Evolutionary conservation across 2,888 invertebrate species (phyloP), one percentile per base, ranked within the genome.

Genomic region (Cryptocheilus praepositus): DNA sequence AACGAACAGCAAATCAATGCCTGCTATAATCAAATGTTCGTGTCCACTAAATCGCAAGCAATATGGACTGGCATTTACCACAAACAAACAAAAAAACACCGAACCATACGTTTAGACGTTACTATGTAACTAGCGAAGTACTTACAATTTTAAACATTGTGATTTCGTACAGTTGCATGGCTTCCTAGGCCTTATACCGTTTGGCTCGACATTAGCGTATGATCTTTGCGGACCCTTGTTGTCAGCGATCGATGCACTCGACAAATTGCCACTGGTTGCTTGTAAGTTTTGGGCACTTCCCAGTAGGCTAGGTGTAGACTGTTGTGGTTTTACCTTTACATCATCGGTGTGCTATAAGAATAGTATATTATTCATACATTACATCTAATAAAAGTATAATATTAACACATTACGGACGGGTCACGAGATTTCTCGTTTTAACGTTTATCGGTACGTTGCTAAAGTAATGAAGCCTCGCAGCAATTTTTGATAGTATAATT

Each of bases 111-210:
- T n/a, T n/a, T 3, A 45, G 45, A 45, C 15, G 2, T 16, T 16
- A 45, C 8, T 7, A 7, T 45, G 45, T 45, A 45, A 45, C 25
- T 25, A 25, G 25, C 52, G 19, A 62, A 58, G 45, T 71, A 91
- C 92, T 91, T 89, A 98, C 90, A 99, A 89, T 90, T 99, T 99
- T 71, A 99, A 92, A 86, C 99, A 99, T 88, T 98, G 98, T 1
- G 98, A 99, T 90, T 98, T 98, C 36, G 98, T 99, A 89, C 99
- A 99, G 89, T 99, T 99, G 90, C 99, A 99, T 11, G 98, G 98
- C 89, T 99, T 99, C 54, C 96, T 91, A 0, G 95, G 94, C 75
- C 95, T 90, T 68, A 91, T 90, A 16, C 91, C 91, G 77, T 91
- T 91, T 5, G 90, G 88, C 67, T 91, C 91, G 11, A 89, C 71